These are phyloP conservation scores for Xerus inauris DNA, from an alignment of 2,113 vertebrate genomes.

Conservation along the genomic window DNA sequence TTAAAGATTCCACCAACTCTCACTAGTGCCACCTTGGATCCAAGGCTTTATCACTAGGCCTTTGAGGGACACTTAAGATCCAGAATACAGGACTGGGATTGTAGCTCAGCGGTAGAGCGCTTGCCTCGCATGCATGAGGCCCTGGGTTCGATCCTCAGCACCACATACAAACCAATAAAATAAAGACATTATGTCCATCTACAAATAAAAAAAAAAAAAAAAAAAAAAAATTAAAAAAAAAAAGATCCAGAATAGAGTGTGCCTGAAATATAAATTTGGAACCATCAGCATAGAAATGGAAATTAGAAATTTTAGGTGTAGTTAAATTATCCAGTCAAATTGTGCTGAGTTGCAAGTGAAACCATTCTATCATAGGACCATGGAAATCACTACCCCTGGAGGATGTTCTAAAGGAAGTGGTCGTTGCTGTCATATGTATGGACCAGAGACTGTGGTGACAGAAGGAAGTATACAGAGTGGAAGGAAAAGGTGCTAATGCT, in stretches of 20 bases:
- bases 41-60: not conserved
- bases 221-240: no score
- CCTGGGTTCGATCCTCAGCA: no score
- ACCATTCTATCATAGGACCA: not conserved
- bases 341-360: not conserved
- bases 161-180: no score
- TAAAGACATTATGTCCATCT: no score
- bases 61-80: not conserved
- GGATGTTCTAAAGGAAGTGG: not conserved
- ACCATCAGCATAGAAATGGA: not conserved
- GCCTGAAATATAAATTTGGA: not conserved
- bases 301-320: not conserved
- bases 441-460: no score
- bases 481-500: not conserved
- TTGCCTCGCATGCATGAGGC: no score
- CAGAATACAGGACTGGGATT: not conserved
- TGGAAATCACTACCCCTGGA: not conserved
- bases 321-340: slow-evolving; percentile 16
- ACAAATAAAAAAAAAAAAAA: no score
- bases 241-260: not conserved
- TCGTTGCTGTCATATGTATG: not conserved
- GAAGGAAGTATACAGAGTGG: not conserved
- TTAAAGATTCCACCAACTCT: not conserved
- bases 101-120: no score
- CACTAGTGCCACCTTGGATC: not conserved